These are phyloP conservation scores for Acropternis orthonyx DNA, from an alignment of 2,797 vertebrate genomes.

Conservation along the genomic window DNA sequence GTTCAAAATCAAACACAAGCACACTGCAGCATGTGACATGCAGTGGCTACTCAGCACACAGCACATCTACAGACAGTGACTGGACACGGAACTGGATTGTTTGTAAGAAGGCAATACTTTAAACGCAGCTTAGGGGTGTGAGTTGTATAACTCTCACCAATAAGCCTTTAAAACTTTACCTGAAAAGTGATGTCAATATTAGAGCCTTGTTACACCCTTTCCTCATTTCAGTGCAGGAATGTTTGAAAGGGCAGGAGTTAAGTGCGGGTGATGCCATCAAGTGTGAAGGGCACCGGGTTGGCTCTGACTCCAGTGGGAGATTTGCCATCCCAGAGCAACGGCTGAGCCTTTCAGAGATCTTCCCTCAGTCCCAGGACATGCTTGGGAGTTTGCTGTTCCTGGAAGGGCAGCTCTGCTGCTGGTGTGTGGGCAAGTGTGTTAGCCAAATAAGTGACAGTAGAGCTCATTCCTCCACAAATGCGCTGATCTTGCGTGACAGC, in stretches of 20 bases:
- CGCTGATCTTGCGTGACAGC: not conserved
- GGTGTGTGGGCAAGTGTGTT: not conserved
- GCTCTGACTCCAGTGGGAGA: not conserved
- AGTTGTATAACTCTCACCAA: not conserved
- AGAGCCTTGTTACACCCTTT: not conserved
- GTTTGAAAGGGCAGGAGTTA: not conserved
- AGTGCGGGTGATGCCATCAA: not conserved
- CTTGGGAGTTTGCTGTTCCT: not conserved
- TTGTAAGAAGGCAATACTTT: not conserved
- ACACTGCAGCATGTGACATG: not conserved
- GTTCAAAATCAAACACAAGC: conserved; percentile 10
- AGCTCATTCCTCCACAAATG: not conserved
- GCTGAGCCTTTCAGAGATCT: not conserved
- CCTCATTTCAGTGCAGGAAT: not conserved
- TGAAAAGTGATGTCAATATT: conserved; percentile 14
- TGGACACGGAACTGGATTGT: not conserved
- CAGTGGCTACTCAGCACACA: not conserved
- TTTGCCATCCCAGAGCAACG: not conserved
- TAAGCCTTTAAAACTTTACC: not conserved
- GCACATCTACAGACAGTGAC: not conserved
- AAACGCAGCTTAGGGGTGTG: not conserved
- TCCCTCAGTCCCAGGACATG: not conserved
- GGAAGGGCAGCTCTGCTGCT: not conserved
- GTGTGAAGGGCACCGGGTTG: not conserved
- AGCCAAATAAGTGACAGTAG: not conserved